Percentiles rank a stretch among this genome's conserved stretches.
Evolutionary conservation across 2,797 vertebrate species (phyloP).

Genomic region (Pseudotriccus pelzelni): DNA sequence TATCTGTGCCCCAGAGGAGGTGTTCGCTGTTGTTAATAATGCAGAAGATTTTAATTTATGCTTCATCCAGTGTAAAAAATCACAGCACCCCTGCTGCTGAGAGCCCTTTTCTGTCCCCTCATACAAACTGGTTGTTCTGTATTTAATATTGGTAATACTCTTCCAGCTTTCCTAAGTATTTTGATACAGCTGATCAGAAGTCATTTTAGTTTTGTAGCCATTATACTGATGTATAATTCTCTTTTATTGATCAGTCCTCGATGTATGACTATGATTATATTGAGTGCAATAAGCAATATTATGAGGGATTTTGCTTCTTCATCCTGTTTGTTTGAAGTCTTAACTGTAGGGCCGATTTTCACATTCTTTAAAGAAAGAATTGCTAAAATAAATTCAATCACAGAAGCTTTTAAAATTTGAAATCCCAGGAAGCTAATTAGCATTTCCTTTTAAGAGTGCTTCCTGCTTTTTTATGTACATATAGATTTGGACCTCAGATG

Average conservation of each 20-base stretch:
- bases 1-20: background rate
- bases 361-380: constrained; percentile 69
- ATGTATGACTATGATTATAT: background rate
- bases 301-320: constrained; percentile 44
- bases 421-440: constrained; percentile 78
- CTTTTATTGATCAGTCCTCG: constrained; percentile 25
- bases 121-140: background rate
- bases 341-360: constrained; percentile 67
- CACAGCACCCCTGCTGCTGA: background rate
- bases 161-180: background rate
- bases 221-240: constrained; percentile 31
- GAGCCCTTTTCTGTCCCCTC: background rate
- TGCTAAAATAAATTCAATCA: constrained; percentile 72
- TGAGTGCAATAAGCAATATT: constrained; percentile 39
- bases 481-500: constrained; percentile 68
- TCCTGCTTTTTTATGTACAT: constrained; percentile 74
- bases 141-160: background rate
- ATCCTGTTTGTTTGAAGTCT: constrained; percentile 63
- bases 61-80: constrained; percentile 35
- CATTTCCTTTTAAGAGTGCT: constrained; percentile 75
- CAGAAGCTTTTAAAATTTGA: constrained; percentile 76
- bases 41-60: constrained; percentile 56
- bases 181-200: constrained; percentile 37
- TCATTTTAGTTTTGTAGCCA: constrained; percentile 35
- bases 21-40: constrained; percentile 48